Conservation (phyloP, 2,888 invertebrate species). For the Torymus texanus region DNA sequence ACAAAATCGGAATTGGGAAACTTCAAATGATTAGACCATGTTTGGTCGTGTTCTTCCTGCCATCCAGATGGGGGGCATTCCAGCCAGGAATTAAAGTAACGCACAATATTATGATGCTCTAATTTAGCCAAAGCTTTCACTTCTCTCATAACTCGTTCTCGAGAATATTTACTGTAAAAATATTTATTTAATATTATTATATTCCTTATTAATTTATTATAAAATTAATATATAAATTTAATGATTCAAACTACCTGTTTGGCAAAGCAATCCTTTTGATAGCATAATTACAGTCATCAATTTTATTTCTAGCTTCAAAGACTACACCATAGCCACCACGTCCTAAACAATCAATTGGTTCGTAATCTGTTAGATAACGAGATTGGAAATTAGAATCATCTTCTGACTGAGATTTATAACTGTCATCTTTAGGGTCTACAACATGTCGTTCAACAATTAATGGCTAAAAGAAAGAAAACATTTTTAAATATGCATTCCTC, state of each 20-base stretch:
- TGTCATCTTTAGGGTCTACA: slow-evolving; percentile 68
- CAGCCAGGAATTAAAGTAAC: slow-evolving; percentile 97
- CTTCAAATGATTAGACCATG: slow-evolving; percentile 76
- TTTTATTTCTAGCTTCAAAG: slow-evolving; percentile 94
- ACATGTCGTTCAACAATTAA: slow-evolving; percentile 68
- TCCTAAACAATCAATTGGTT: slow-evolving; percentile 87
- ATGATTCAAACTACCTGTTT: slow-evolving; percentile 77
- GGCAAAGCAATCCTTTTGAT: slow-evolving; percentile 95
- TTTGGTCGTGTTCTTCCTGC: slow-evolving; percentile 87
- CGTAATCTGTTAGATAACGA: slow-evolving; percentile 91
- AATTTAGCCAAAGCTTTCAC: slow-evolving; percentile 95
- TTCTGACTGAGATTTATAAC: slow-evolving; percentile 64
- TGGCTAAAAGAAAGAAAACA: slow-evolving; percentile 62
- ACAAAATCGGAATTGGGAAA: slow-evolving; percentile 64
- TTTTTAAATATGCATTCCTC: slow-evolving; percentile 5
- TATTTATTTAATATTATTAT: neutral
- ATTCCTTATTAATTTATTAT: neutral
- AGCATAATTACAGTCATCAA: slow-evolving; percentile 96
- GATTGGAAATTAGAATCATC: slow-evolving; percentile 68
- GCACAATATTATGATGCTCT: slow-evolving; percentile 95
- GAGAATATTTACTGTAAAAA: slow-evolving; percentile 82
- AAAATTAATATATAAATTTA: slow-evolving; percentile 7
- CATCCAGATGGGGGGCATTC: slow-evolving; percentile 93
- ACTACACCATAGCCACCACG: slow-evolving; percentile 98
- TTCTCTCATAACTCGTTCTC: slow-evolving; percentile 94